These are phyloP conservation scores for Sialis lutaria DNA, from an alignment of 2,888 invertebrate species.

Conservation along the genomic window DNA sequence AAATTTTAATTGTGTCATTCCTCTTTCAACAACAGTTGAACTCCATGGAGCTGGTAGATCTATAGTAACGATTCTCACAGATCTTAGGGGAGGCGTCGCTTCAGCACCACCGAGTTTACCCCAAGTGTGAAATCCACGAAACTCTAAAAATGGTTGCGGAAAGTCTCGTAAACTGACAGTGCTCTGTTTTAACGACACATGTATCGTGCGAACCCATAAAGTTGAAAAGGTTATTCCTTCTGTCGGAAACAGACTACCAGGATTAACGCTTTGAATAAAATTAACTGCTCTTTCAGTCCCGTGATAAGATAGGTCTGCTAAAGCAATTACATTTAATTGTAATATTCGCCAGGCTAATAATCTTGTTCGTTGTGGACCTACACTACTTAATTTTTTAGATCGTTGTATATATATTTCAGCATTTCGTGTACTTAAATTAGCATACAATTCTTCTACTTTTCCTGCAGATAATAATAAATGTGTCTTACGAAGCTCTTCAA, in stretches of 20 bases:
- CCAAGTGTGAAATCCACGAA: constrained; percentile 71
- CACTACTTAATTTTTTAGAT: constrained; percentile 46
- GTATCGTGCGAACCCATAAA: constrained; percentile 82
- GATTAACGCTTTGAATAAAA: constrained; percentile 66
- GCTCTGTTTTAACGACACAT: constrained; percentile 69
- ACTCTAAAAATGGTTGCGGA: constrained; percentile 79
- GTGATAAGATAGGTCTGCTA: constrained; percentile 78
- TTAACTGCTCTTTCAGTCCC: constrained; percentile 58
- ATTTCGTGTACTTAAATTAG: constrained; percentile 73
- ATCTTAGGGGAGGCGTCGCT: constrained; percentile 54
- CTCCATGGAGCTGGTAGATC: constrained; percentile 79
- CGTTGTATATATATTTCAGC: constrained; percentile 92
- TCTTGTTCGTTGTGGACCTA: constrained; percentile 47
- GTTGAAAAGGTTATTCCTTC: constrained; percentile 78
- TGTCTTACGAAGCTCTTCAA: constrained; percentile 61
- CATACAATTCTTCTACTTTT: constrained; percentile 82
- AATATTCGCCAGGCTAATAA: constrained; percentile 78
- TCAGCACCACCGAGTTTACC: constrained; percentile 86
- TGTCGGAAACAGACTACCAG: constrained; percentile 82
- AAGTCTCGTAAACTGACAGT: constrained; percentile 84
- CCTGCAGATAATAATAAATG: constrained; percentile 69
- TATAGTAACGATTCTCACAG: constrained; percentile 57
- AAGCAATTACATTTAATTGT: constrained; percentile 42
- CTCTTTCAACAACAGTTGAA: constrained; percentile 62
- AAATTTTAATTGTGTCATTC: constrained; percentile 90